Base-by-base conservation (phyloP, 2,888 invertebrate species). In the Drosophila kanekoi region DNA sequence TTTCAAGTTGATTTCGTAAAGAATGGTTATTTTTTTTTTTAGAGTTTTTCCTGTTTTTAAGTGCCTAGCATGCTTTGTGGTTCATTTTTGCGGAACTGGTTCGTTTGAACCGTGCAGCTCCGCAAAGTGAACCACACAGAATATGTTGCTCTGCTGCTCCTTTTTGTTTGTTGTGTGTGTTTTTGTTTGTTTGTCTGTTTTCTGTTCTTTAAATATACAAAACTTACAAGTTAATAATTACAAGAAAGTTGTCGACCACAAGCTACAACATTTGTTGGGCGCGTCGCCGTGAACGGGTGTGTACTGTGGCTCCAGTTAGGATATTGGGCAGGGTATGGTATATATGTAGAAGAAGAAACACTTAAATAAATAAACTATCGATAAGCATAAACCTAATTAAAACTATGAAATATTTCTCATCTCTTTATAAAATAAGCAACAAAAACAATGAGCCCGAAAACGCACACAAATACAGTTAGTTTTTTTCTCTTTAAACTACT, bases 401-500 rank as follows among this genome's bases (percentile, higher is more conserved):
- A 81, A 81, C 81, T 84, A 84, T 70, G 72, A 84, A 84, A 87
- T 81, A 87, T 81, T 79, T 70, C 70, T 71, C 73, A 70, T 62
- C 64, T 65, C 49, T 14, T 83, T 84, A 83, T 87, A 83, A 83
- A 89, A 89, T 89, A 89, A 89, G 87, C 89, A 89, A 89, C 89
- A 89, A 89, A 89, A 89, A 89, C 89, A 89, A 89, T 81, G 79
- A 69, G 72, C 74, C 79, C 70, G 64, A 51, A 53, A 63, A 52
- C 56, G 43, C 57, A 38, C 61, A 64, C 65, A n/a, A 43, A 54
- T 61, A 62, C 49, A 60, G 38, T 45, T 37, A 41, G n/a, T n/a
- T n/a, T 37, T 41, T 40, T 32, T 61, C 32, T 61, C 37, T 35
- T 40, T 45, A 38, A 28, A 38, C 44, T 62, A 53, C 14, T 32